phyloP scores from a whole-genome alignment of 2,113 vertebrate genomes.

The Anolis carolinensis region DNA sequence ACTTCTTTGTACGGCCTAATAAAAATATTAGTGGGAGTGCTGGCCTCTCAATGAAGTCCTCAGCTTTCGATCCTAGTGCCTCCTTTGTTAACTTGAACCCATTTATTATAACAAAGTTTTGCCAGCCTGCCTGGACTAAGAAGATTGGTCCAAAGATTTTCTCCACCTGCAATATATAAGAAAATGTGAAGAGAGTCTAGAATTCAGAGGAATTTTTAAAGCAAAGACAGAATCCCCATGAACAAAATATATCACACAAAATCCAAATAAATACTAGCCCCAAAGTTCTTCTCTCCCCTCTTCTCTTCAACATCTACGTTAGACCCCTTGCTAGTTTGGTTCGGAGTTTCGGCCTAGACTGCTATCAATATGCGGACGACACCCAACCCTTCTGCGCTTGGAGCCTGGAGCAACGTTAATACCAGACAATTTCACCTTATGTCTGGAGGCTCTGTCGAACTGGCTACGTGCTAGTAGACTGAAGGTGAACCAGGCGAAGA shows the following conservation, averaged over 20 bases:
- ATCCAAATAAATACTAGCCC: neutral
- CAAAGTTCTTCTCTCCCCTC: too few relatives aligned
- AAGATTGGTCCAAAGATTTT: conserved; percentile 71
- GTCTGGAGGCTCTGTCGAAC: too few relatives aligned
- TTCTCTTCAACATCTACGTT: too few relatives aligned
- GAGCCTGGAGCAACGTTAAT: too few relatives aligned
- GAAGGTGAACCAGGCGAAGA: too few relatives aligned
- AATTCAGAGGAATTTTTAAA: neutral
- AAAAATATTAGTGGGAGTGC: neutral
- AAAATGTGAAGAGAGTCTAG: neutral
- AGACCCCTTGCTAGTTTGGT: too few relatives aligned
- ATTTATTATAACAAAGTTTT: conserved; percentile 62
- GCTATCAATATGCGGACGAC: too few relatives aligned
- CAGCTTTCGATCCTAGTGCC: conserved; percentile 56
- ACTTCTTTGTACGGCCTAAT: neutral
- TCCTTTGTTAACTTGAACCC: conserved; percentile 67
- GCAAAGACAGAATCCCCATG: neutral
- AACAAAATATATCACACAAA: neutral
- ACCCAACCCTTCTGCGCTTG: too few relatives aligned
- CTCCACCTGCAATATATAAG: conserved; percentile 60
- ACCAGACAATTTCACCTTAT: too few relatives aligned
- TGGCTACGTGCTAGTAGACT: too few relatives aligned
- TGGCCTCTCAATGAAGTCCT: conserved; percentile 71
- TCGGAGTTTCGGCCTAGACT: too few relatives aligned
- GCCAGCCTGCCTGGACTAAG: conserved; percentile 68